phyloP scores from a whole-genome alignment of 2,797 vertebrate genomes.

The Peromyscus melanophrys region DNA sequence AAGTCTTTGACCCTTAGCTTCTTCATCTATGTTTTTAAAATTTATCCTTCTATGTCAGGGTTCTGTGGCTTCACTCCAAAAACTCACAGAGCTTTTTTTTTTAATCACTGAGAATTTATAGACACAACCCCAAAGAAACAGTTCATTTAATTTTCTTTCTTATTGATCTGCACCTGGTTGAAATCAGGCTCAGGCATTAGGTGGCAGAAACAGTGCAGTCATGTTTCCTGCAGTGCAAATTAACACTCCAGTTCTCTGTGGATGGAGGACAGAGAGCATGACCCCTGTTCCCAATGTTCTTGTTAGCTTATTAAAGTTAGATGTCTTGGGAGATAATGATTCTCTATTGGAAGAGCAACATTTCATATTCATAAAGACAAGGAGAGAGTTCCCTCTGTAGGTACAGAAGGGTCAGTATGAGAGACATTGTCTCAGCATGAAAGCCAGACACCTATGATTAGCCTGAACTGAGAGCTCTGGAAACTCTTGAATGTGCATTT shows the following conservation, averaged over 20 bases:
- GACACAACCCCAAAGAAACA: constrained; percentile 12
- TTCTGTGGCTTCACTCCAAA: neutral
- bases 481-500: neutral
- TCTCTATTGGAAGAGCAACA: neutral
- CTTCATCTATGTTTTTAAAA: neutral
- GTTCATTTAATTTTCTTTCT: constrained; percentile 28
- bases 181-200: constrained; percentile 6
- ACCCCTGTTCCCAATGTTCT: constrained; percentile 10
- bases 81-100: neutral
- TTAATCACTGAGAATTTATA: constrained; percentile 4
- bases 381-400: neutral
- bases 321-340: constrained; percentile 39
- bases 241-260: neutral
- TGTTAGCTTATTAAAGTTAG: constrained; percentile 52
- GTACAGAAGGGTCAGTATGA: neutral
- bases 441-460: neutral
- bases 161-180: constrained; percentile 25
- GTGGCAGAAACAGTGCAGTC: neutral
- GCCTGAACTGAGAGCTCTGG: neutral
- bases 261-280: constrained; percentile 17
- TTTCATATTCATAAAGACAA: constrained; percentile 35
- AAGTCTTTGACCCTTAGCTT: neutral
- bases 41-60: neutral
- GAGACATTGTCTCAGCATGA: neutral
- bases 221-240: neutral